Base-by-base conservation (phyloP, 2,888 invertebrate species). In the Listrodromus nycthemerus region DNA sequence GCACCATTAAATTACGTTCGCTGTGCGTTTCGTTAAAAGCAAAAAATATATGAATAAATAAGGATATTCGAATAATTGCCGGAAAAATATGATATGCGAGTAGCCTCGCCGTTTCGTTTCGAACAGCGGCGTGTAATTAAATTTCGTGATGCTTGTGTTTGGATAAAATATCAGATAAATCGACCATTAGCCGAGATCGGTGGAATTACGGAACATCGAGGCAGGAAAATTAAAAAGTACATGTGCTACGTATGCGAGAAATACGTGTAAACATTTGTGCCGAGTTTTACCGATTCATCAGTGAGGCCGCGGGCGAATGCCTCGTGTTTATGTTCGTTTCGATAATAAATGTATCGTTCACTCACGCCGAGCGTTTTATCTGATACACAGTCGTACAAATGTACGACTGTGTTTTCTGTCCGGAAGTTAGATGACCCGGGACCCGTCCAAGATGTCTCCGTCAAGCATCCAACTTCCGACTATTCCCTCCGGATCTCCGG, bases 121-220 rank as follows among this genome's bases (percentile, higher is more conserved):
- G 7, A 52, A 19, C 7, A 13, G 13, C 27, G 10, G 58, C 16
- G 13, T 16, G 61, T 61, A 30, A 30, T 61, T 27, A 21, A 55
- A 55, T 55, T 55, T 24, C 13, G 55, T 27, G 16, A 16, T 5
- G 61, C 27, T 30, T 30, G 30, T 16, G 16, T 16, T 30, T 61
- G 5, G 13, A 30, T 61, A 6, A 61, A 61, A 30, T 61, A 61
- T 61, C 27, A 61, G 5, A 61, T 61, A 61, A 61, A 61, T 30
- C 61, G 6, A 6, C 30, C 27, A n/a, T 30, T 61, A 7, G 16
- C 16, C n/a, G 27, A 6, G 4, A 27, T 16, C 6, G n/a, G 4
- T 16, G 16, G 27, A 16, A 55, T 55, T 55, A 55, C 55, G 10
- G 13, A 13, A 24, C 8, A 13, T 55, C 10, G 55, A 21, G 24